Percentiles rank a stretch among this genome's conserved stretches.
Evolutionary conservation across 1,140 invertebrate genomes (phyloP).

Genomic region (Orius insidiosus): DNA sequence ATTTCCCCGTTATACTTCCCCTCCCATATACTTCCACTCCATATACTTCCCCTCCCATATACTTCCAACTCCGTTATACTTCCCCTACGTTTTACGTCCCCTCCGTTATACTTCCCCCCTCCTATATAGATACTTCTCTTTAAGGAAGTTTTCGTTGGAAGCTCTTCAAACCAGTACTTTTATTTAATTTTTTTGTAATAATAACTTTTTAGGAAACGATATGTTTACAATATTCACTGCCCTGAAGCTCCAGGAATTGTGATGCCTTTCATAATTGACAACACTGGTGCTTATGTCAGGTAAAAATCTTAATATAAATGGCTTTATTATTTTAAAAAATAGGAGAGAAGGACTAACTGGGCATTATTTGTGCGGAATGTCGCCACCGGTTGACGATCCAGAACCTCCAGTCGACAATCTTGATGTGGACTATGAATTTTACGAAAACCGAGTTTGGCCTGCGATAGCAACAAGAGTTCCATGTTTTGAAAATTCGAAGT

Average conservation of each 20-base stretch:
- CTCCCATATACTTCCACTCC: too few species aligned
- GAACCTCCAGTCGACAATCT: conserved; percentile 50
- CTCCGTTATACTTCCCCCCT: too few species aligned
- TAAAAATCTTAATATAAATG: too few species aligned
- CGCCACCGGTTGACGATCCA: conserved; percentile 37
- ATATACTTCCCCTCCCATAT: too few species aligned
- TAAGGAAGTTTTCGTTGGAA: too few species aligned
- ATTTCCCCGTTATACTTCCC: too few species aligned
- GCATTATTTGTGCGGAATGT: conserved; percentile 50
- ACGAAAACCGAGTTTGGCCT: conserved; percentile 63
- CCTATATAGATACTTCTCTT: too few species aligned
- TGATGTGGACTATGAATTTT: conserved; percentile 64
- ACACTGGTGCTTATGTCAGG: conserved; percentile 43
- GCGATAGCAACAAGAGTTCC: conserved; percentile 57
- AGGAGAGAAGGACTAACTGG: conserved; percentile 51
- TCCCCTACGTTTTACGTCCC: too few species aligned
- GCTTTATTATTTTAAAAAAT: too few species aligned
- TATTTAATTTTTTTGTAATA: too few species aligned
- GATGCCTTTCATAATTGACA: conserved; percentile 72
- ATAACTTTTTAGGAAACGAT: conserved; percentile 66
- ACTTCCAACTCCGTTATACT: too few species aligned
- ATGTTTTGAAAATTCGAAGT: conserved; percentile 59
- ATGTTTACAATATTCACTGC: conserved; percentile 63
- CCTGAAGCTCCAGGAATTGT: conserved; percentile 67
- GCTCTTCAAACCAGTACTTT: too few species aligned